Evolutionary conservation across 2,113 vertebrate genomes (phyloP), one percentile per base, ranked within the genome.

Genomic region (Podiceps cristatus): DNA sequence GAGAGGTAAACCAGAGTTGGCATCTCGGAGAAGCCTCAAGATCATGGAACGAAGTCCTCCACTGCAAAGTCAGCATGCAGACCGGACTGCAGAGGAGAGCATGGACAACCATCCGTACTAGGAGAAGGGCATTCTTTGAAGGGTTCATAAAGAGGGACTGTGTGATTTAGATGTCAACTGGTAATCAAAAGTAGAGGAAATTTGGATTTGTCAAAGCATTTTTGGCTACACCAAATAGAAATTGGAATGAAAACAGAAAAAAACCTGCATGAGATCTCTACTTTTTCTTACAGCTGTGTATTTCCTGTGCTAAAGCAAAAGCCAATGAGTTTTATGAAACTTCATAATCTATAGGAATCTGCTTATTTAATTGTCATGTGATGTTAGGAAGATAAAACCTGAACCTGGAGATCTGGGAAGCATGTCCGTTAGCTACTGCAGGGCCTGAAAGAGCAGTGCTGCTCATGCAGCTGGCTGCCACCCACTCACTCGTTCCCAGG

Each of bases 401-500:
- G 59, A 76, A 37, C 22, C 14, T 58, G 40, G 47, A 89, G 89
- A 50, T 52, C 15, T 42, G 45, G 52, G 55, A 89, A 77, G 31
- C 22, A 19, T 2, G 5, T 71, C 68, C 68, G 80, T 86, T 6
- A 86, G 83, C 42, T 67, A 12, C 73, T 74, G 59, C 72, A 66
- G 72, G 60, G 75, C 62, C 35, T 60, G 53, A 25, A 64, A 68
- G 69, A 76, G 58, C 40, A 68, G 67, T 6, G 19, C 17, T 45
- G 75, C 64, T 71, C 55, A 20, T 11, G 64, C 50, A 94, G 86
- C 31, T 7, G 53, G 50, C 76, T 95, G 23, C 79, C 89, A 84
- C 94, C 91, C 83, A 88, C 80, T 73, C 87, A 7, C 33, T 74
- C 47, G 4, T 78, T 71, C 68, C 68, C 84, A 93, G n/a, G 22